Evolutionary conservation across 2,888 invertebrate genomes (phyloP).

Genomic region (Luffia ferchaultella): DNA sequence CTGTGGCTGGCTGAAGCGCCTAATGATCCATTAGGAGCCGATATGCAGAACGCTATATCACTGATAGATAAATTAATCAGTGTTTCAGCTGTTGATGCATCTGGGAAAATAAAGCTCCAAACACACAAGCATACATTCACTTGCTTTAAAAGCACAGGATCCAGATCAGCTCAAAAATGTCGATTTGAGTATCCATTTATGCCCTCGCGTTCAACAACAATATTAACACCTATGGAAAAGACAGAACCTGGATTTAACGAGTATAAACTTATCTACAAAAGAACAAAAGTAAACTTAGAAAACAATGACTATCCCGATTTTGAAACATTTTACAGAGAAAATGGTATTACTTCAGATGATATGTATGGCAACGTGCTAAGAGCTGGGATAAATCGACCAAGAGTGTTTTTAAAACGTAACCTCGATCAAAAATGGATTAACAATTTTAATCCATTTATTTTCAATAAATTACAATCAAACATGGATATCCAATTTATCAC

Average conservation of each 20-base stretch:
- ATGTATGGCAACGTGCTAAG: constrained; percentile 19
- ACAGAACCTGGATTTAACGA: neutral
- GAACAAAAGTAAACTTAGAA: constrained; percentile 14
- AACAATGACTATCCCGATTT: constrained; percentile 12
- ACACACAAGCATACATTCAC: constrained; percentile 18
- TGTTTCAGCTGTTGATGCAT: constrained; percentile 15
- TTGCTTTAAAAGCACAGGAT: constrained; percentile 18
- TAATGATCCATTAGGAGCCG: neutral
- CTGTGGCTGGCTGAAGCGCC: constrained; percentile 20
- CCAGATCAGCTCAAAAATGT: constrained; percentile 17
- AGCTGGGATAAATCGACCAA: constrained; percentile 13
- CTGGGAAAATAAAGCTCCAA: constrained; percentile 17
- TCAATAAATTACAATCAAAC: constrained; percentile 15
- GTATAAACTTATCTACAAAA: constrained; percentile 15
- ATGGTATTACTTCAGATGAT: constrained; percentile 19
- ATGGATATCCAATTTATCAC: constrained; percentile 22
- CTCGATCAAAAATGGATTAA: constrained; percentile 19
- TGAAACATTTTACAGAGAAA: constrained; percentile 14
- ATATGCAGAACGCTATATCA: constrained; percentile 15
- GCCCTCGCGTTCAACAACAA: constrained; percentile 19
- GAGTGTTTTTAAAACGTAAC: constrained; percentile 15
- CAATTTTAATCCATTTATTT: constrained; percentile 20
- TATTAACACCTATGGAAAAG: constrained; percentile 13
- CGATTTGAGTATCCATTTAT: constrained; percentile 25
- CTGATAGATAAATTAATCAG: constrained; percentile 20